Evolutionary conservation across 2,113 vertebrate species (phyloP), one percentile per base, ranked within the genome.

Genomic region (Brachirus orientalis): DNA sequence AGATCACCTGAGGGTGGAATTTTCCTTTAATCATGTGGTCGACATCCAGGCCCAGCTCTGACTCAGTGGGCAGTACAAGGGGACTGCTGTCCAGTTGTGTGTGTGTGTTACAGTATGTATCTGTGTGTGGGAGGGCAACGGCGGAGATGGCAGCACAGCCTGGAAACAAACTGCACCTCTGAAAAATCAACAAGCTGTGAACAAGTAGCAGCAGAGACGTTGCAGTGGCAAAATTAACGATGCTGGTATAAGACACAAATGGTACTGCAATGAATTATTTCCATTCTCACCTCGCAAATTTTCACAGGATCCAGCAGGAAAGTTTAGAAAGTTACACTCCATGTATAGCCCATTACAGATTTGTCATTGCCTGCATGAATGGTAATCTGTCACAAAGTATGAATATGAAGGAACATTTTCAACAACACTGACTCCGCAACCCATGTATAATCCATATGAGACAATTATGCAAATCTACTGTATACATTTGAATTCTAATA

Each of bases 141-240:
- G 59, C 40, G 59, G 47, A 10, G 61, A 60, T 70, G 66, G 79
- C 69, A 50, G 65, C 53, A 28, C 41, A 22, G 63, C 7, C 73
- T 66, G 71, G 67, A 68, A 83, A 83, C 77, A 61, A 72, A 84
- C 78, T 79, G 69, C 53, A 57, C 73, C 70, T 63, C 61, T 56
- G 33, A 57, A 66, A 80, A 76, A 63, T 64, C 72, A 77, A 73
- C 76, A 86, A 53, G 62, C 77, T 77, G 76, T 70, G 65, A 84
- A 69, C 62, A 44, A 50, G 48, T 17, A 47, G 59, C 63, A 65
- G 74, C 17, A 50, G 53, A 69, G 38, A 37, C 62, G 58, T 69
- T 37, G 40, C 38, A 5, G 56, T 17, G 72, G 77, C 33, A 41
- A 63, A 82, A 82, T 57, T 48, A 79, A 79, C 46, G 43, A 74